Evolutionary conservation across 2,797 vertebrate species (phyloP).

Genomic region (Crossoptilon crossoptilon): DNA sequence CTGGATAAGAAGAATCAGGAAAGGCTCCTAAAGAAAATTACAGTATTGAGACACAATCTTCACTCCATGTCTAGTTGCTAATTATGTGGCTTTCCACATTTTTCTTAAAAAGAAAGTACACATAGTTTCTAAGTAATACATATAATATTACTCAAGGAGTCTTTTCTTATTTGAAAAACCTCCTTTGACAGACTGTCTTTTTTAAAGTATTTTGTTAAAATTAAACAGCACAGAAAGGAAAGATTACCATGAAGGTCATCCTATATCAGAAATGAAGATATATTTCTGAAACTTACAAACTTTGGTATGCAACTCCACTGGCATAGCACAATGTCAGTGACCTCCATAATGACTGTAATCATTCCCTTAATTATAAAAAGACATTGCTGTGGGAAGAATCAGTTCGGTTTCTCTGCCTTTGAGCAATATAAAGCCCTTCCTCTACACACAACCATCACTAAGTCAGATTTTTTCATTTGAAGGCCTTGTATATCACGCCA

Average conservation of each 20-base stretch:
- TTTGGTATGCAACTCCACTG: background rate
- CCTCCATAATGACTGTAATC: constrained; percentile 15
- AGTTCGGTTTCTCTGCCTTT: constrained; percentile 37
- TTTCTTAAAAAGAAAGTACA: background rate
- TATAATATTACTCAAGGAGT: background rate
- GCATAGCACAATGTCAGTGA: background rate
- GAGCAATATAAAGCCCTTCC: background rate
- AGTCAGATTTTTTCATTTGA: background rate
- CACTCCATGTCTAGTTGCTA: background rate
- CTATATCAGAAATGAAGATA: background rate
- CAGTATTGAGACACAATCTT: background rate
- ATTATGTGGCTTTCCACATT: background rate
- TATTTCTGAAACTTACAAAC: background rate
- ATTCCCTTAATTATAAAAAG: constrained; percentile 56
- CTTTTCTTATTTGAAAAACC: background rate
- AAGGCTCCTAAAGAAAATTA: background rate
- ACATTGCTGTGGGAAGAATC: constrained; percentile 37
- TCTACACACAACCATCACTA: background rate
- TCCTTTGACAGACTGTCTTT: background rate
- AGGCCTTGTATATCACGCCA: background rate
- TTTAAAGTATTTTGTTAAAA: background rate
- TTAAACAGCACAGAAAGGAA: background rate
- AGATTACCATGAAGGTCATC: background rate
- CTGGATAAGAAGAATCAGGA: background rate
- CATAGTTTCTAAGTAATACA: background rate